Base-by-base conservation (phyloP, 1,140 invertebrate species). In the Patella vulgata region DNA sequence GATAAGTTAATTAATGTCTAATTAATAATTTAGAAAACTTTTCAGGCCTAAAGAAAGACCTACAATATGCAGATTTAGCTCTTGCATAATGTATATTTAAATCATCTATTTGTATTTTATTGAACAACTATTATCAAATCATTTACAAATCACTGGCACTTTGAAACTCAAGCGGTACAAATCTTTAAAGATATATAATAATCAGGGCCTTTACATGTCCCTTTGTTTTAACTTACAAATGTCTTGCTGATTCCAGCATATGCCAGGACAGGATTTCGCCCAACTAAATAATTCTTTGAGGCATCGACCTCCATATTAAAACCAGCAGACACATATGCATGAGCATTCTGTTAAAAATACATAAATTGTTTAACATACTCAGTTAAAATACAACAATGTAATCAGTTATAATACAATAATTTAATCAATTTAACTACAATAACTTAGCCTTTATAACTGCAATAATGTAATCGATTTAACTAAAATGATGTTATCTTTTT, bases 251-350 rank as follows among this genome's bases (percentile, higher is more conserved):
- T 74, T 30, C 78, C 78, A 33, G 60, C 68, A 54, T 66, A 73
- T 9, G 78, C 73, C 40, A 80, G 68, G 21, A 51, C 51, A 4
- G 78, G 78, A 31, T 53, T 47, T 4, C 19, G 25, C 19, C 46
- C 63, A 21, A 82, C 73, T 6, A 44, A 46, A 30, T 58, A 78
- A 19, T 73, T 73, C 19, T 66, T 64, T 28, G 1, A 59, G 2
- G 59, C 51, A 54, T 82, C 78, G 21, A 85, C n/a, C 48, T 76
- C 63, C 9, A 85, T 57, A 39, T 69, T 82, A 76, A 95, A 94
- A 8, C 90, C 93, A 12, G 91, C 91, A 78, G 93, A 93, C 0
- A 95, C 90, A 69, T 91, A 89, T 0, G 93, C 92, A 75, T 94
- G 91, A 0, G 92, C 89, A 80, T 94, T 95, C 79, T 81, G 66